phyloP scores from a whole-genome alignment of 2,797 vertebrate species.

The Chanos chanos region DNA sequence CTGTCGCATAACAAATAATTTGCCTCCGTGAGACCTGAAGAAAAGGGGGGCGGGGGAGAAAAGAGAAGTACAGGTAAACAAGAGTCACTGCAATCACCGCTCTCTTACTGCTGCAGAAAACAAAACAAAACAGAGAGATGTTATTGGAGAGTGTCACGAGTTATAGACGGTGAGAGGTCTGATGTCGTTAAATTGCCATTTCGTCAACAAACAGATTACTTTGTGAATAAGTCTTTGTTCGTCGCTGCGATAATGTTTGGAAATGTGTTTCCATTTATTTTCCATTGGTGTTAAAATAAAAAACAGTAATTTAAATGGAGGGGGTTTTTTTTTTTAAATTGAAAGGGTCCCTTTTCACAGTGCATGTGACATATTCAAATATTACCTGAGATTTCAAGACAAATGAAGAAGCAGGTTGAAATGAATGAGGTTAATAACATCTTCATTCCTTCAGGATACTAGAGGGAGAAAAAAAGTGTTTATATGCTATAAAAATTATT shows the following conservation, averaged over 20 bases:
- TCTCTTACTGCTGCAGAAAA: neutral
- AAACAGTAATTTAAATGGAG: neutral
- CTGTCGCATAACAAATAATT: constrained; percentile 46
- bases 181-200: constrained; percentile 31
- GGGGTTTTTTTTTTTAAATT: too few relatives aligned
- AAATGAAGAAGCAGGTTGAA: constrained; percentile 24
- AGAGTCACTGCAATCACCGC: constrained; percentile 3
- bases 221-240: constrained; percentile 28
- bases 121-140: neutral
- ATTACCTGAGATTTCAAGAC: constrained; percentile 44
- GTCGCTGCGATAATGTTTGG: constrained; percentile 14
- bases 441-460: constrained; percentile 25
- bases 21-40: constrained; percentile 37
- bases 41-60: neutral
- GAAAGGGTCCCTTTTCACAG: too few relatives aligned
- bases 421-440: constrained; percentile 9
- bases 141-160: constrained; percentile 21
- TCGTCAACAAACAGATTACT: constrained; percentile 38
- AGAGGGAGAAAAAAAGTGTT: neutral
- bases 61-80: constrained; percentile 1
- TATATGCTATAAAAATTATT: neutral
- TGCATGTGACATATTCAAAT: constrained; percentile 45
- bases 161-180: constrained; percentile 29
- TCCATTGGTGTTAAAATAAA: constrained; percentile 18
- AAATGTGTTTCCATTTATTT: constrained; percentile 31